These are phyloP conservation scores for Corynorhinus townsendii DNA, from an alignment of 2,113 vertebrate species.

Conservation along the genomic window DNA sequence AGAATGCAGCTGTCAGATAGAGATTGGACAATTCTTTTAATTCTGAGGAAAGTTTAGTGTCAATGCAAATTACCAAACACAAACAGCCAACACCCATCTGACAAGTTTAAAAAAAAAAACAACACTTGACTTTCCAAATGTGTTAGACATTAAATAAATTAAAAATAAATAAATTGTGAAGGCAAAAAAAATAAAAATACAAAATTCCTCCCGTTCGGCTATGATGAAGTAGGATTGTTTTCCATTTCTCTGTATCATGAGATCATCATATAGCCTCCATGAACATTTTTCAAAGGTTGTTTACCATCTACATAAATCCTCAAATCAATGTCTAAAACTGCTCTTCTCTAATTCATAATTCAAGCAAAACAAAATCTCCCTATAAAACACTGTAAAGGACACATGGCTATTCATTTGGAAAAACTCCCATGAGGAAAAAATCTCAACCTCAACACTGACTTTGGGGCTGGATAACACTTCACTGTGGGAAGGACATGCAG, in stretches of 20 bases:
- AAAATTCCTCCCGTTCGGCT: neutral
- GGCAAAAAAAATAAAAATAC: neutral
- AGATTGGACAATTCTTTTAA: neutral
- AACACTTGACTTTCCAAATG: neutral
- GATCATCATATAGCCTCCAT: neutral
- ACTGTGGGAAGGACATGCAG: neutral
- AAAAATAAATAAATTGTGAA: neutral
- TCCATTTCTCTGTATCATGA: neutral
- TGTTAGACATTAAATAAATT: neutral
- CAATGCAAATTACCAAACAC: neutral
- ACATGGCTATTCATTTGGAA: neutral
- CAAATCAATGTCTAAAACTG: neutral
- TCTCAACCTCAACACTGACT: neutral
- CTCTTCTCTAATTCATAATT: conserved; percentile 7
- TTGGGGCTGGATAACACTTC: neutral
- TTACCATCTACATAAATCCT: neutral
- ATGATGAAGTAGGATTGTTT: neutral
- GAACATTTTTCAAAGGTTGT: neutral
- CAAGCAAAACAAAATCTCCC: neutral
- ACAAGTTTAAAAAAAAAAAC: neutral
- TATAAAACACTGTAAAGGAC: neutral
- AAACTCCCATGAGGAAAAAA: conserved; percentile 9
- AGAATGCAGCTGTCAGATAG: neutral
- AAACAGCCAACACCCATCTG: neutral
- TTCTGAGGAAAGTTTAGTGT: neutral